Percentiles rank a stretch among this genome's conserved stretches.
Conservation (phyloP, 1,140 invertebrate genomes). For the Apis mellifera region Amel_HAv3.1 CM009935.2:6027001-6027500, state of each 20-base stretch:
- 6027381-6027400: slow-evolving; percentile 10
- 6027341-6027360: not conserved
- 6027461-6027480: not conserved
- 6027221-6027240: no score
- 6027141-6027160: not conserved
- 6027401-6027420: slow-evolving; percentile 3
- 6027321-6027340: not conserved
- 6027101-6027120: no score
- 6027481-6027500: not conserved
- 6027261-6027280: not conserved
- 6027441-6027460: not conserved
- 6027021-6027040: no score
- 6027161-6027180: no score
- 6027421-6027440: not conserved
- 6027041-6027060: no score
- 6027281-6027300: not conserved
- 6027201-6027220: no score
- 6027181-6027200: not conserved
- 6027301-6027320: not conserved
- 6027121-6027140: no score
- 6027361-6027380: slow-evolving; percentile 11
- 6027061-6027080: no score
- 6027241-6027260: not conserved
- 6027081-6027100: no score
- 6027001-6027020: no score